These are phyloP conservation scores for Ornithoptera alexandrae DNA, from an alignment of 2,888 invertebrate genomes.

Conservation along the genomic window DNA sequence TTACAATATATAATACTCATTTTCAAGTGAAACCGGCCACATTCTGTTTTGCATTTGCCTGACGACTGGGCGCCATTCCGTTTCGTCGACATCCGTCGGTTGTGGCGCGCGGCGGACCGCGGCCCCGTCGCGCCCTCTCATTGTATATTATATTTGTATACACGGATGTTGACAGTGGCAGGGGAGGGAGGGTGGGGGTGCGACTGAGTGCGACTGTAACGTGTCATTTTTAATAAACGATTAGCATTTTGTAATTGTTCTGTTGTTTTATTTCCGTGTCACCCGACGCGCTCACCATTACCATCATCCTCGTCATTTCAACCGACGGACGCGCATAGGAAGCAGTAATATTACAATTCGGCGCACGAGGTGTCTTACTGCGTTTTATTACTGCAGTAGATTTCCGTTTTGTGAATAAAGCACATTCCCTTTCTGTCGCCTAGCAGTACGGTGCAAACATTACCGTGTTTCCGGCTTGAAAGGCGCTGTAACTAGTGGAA, in stretches of 20 bases:
- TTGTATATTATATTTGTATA: constrained; percentile 22
- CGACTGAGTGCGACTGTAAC: constrained; percentile 40
- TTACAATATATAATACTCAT: constrained; percentile 8
- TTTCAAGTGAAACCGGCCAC: background rate
- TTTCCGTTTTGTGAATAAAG: too few species aligned
- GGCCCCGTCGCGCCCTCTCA: background rate
- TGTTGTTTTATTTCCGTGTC: constrained; percentile 36
- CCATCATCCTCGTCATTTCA: too few species aligned
- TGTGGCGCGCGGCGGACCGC: background rate
- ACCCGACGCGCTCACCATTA: too few species aligned
- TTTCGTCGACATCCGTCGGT: background rate
- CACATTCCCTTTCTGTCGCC: too few species aligned
- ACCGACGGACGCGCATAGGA: too few species aligned
- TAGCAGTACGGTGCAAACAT: too few species aligned
- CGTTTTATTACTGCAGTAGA: too few species aligned
- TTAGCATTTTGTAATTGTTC: constrained; percentile 54
- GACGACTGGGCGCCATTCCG: background rate
- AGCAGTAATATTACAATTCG: too few species aligned
- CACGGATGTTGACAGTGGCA: constrained; percentile 39
- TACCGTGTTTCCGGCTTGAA: too few species aligned
- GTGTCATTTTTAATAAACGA: constrained; percentile 57
- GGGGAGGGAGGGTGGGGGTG: too few species aligned
- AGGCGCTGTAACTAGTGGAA: too few species aligned
- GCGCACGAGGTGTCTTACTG: too few species aligned
- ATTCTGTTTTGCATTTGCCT: background rate